These are phyloP conservation scores for Bombyx mandarina DNA, from an alignment of 1,140 invertebrate species.

Conservation along the genomic window DNA sequence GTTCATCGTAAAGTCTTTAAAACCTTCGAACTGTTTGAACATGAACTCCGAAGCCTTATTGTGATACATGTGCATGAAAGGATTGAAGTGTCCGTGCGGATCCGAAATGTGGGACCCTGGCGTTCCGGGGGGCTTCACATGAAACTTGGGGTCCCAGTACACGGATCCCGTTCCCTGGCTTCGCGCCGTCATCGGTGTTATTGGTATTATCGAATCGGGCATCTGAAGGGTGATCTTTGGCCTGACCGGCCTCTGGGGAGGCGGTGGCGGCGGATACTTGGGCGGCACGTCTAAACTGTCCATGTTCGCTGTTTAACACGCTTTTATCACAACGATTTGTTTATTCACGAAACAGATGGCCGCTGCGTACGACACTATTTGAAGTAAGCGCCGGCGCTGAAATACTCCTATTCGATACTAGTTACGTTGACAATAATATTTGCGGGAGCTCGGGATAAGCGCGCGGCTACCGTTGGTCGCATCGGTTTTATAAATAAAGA, in stretches of 20 bases:
- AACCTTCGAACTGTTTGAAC: conserved; percentile 81
- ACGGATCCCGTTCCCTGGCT: conserved; percentile 54
- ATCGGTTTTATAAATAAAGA: conserved; percentile 65
- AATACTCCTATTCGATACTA: conserved; percentile 13
- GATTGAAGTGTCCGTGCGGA: conserved; percentile 66
- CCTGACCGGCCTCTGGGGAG: conserved; percentile 47
- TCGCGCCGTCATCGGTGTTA: conserved; percentile 39
- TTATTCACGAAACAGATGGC: conserved; percentile 3
- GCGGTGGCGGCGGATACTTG: conserved; percentile 39
- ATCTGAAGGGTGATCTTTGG: conserved; percentile 73
- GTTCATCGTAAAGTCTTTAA: conserved; percentile 81
- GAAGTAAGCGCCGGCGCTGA: conserved; percentile 31
- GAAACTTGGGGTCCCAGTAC: conserved; percentile 58
- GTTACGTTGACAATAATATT: conserved; percentile 15
- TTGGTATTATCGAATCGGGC: conserved; percentile 54
- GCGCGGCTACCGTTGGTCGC: conserved; percentile 42
- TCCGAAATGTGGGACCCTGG: conserved; percentile 58
- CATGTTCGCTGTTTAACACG: conserved; percentile 23
- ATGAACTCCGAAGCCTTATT: conserved; percentile 81
- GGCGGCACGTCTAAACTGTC: conserved; percentile 34
- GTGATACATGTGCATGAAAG: conserved; percentile 73
- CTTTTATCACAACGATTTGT: conserved; percentile 12
- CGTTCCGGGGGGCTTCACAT: conserved; percentile 60
- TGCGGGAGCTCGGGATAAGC: conserved; percentile 22
- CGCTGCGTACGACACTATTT: conserved; percentile 5